Base-by-base conservation (phyloP, 2,113 vertebrate genomes). In the Poeciliopsis prolifica region DNA sequence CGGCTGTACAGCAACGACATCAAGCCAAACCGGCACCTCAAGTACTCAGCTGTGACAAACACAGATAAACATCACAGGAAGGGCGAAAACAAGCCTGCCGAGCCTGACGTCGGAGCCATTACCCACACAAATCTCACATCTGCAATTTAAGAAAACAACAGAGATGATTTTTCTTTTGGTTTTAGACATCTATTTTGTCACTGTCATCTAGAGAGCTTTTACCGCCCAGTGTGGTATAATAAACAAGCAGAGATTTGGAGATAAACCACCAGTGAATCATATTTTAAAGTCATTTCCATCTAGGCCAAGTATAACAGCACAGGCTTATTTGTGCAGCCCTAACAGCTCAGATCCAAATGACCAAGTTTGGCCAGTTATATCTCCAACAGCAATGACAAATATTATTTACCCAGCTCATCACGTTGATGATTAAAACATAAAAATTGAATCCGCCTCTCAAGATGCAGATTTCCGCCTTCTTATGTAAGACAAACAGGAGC, bases 331-430 rank as follows among this genome's bases (percentile, higher is more conserved):
- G 72, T 62, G 33, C n/a, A 28, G 33, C 42, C 31, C 35, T 68
- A 66, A 77, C 69, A 82, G 67, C 68, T 79, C 51, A 19, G 61
- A 26, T 51, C 68, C 68, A 70, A 48, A 75, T 75, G 65, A 72
- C 58, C 68, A 70, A 87, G 65, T 77, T 65, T 78, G n/a, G 13
- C 2, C 6, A n/a, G 24, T 10, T 64, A 40, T 19, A 68, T 73
- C 70, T 28, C 76, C 44, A 77, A 65, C 58, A 60, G 4, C 61
- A 48, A 44, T 64, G 22, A 64, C 62, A 72, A 58, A 70, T 19
- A 42, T 51, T 51, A 42, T 81, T 83, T 63, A 22, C 44, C 67
- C 70, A 63, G 71, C 28, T 78, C 40, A 35, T 73, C 67, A 37
- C 22, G 29, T 26, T 54, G 40, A 68, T 30, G 75, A 73, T 73